Evolutionary conservation across 2,797 vertebrate genomes (phyloP).

Genomic region (Chromobotia macracanthus): DNA sequence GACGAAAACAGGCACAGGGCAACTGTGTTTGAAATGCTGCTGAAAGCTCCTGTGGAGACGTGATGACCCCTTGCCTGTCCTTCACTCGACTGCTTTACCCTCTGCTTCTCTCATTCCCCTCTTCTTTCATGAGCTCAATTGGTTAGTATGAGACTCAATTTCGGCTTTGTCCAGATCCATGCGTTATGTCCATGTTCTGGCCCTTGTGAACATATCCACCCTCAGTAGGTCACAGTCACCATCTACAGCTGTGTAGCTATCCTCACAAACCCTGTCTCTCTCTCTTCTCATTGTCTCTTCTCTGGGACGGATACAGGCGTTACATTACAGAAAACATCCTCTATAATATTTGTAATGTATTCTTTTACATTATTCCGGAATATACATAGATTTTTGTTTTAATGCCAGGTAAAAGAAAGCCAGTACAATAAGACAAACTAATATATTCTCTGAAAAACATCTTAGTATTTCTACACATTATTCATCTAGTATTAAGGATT

Average conservation of each 20-base stretch:
- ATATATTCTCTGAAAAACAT: not conserved
- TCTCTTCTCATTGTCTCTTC: not conserved
- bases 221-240: conserved; percentile 40
- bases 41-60: conserved; percentile 28
- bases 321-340: not conserved
- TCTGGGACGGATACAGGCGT: not conserved
- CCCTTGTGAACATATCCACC: conserved; percentile 9
- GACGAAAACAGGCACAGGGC: conserved; percentile 10
- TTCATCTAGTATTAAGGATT: too few relatives aligned
- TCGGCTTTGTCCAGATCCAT: conserved; percentile 28
- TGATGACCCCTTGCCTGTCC: conserved; percentile 2
- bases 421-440: not conserved
- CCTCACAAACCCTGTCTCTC: not conserved
- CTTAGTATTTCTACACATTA: too few relatives aligned
- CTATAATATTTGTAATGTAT: not conserved
- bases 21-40: conserved; percentile 18
- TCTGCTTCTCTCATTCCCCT: conserved; percentile 7
- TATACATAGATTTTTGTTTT: not conserved
- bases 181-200: conserved; percentile 27
- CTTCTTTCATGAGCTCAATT: not conserved
- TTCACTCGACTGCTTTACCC: not conserved
- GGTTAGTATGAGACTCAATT: conserved; percentile 17
- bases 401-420: not conserved
- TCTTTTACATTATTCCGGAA: too few relatives aligned
- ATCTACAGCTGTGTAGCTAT: conserved; percentile 25